Conservation (phyloP, 2,888 invertebrate species). For the Anagyrus pseudococci region DNA sequence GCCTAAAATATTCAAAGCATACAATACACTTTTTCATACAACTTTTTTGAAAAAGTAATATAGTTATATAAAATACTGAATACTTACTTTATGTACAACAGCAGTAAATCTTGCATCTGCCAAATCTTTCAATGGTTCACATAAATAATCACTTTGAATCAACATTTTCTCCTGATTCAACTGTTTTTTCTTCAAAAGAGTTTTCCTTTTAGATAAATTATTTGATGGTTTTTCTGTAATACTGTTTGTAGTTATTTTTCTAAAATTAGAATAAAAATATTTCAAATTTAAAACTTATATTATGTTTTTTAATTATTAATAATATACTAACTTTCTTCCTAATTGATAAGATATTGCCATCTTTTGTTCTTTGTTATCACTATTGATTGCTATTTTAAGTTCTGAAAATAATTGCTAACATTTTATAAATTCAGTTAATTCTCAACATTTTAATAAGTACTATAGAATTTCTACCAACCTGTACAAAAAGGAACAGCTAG, state of each 20-base stretch:
- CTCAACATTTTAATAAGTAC: neutral
- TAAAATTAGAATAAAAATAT: too few species aligned
- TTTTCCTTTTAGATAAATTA: too few species aligned
- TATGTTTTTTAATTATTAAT: neutral
- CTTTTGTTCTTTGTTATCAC: neutral
- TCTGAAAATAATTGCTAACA: constrained; percentile 1
- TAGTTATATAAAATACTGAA: neutral
- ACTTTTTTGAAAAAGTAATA: neutral
- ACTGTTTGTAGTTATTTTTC: neutral
- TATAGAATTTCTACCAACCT: constrained; percentile 38
- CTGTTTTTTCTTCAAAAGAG: constrained; percentile 25
- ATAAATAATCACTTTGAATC: constrained; percentile 44
- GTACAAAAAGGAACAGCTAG: constrained; percentile 45
- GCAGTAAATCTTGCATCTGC: constrained; percentile 48
- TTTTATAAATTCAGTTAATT: neutral
- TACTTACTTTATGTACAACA: constrained; percentile 45
- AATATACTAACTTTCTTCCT: neutral
- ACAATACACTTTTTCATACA: neutral
- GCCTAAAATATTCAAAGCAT: constrained; percentile 25
- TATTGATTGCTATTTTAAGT: neutral
- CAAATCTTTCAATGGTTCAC: constrained; percentile 44
- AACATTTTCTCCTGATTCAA: constrained; percentile 46
- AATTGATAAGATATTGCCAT: neutral
- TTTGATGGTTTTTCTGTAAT: constrained; percentile 11
- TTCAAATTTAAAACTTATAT: neutral